Percentiles rank a stretch among this genome's conserved stretches.
Conservation (phyloP, 1,140 invertebrate species). For the Bombus fervidus region DNA sequence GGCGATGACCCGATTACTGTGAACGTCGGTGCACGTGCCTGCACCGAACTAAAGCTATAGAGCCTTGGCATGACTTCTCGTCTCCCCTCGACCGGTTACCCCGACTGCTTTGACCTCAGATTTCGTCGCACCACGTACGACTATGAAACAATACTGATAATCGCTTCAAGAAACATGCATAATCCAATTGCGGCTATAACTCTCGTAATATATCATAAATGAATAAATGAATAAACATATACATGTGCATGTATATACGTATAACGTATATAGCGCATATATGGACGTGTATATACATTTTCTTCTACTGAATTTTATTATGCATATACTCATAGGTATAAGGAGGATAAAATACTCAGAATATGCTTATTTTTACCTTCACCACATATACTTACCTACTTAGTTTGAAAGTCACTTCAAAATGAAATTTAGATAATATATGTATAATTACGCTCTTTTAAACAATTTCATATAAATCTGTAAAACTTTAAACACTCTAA, state of each 20-base stretch:
- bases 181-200: neutral
- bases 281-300: neutral
- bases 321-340: neutral
- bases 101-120: constrained; percentile 32
- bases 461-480: neutral
- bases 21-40: constrained; percentile 63
- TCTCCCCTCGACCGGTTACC: constrained; percentile 27
- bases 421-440: neutral
- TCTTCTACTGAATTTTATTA: neutral
- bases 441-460: neutral
- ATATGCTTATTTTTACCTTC: neutral
- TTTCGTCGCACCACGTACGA: constrained; percentile 39
- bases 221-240: neutral
- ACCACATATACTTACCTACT: neutral
- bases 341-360: neutral
- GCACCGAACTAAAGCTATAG: constrained; percentile 63
- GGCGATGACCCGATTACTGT: constrained; percentile 66
- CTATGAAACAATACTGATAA: constrained; percentile 29
- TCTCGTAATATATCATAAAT: neutral
- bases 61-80: constrained; percentile 35
- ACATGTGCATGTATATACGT: too few species aligned
- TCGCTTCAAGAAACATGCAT: neutral
- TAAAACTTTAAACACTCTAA: neutral
- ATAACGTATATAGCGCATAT: neutral
- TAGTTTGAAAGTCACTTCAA: neutral